Base-by-base conservation (phyloP, 1,140 invertebrate species). In the Tetragonula clypearis region DNA sequence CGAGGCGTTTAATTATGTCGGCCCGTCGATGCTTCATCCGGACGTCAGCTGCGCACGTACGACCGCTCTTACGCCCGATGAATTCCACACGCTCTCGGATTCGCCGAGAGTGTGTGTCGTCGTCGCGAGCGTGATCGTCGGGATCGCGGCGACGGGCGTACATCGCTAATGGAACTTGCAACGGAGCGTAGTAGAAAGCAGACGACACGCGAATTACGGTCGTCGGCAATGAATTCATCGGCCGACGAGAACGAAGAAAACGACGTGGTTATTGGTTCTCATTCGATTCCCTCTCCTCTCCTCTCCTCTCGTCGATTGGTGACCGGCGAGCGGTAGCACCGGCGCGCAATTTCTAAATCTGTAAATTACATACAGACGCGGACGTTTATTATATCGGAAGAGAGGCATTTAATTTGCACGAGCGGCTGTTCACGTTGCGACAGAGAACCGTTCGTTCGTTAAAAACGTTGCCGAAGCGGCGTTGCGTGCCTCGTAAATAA, bases 331-430 rank as follows among this genome's bases (percentile, higher is more conserved):
- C 84, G 72, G 68, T 73, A 65, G 68, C 72, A 71, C 15, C 23
- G 60, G 35, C 58, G 75, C 62, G 80, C 89, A 86, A 90, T 90
- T 90, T 90, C 89, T 90, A 90, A 90, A 90, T 90, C 89, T 86
- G 78, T 90, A 90, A 90, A 90, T 90, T 90, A 90, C 75, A 79
- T 90, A 90, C 75, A 79, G 74, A 41, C 41, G 17, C 81, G 86
- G 89, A 90, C 88, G 79, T 90, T 90, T 90, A 90, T 82, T 90
- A 87, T 90, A 86, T 90, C 86, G 88, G 75, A 90, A 90, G 89
- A 90, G 84, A 90, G 89, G 78, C 82, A 90, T 89, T 90, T 90
- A 90, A 90, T 90, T 90, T 90, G 89, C 87, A 90, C 88, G 82
- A 86, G 80, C 82, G 89, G 84, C 83, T 69, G 83, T 68, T 81